Conservation (phyloP, 1,140 invertebrate genomes). For the Triops cancriformis region DNA sequence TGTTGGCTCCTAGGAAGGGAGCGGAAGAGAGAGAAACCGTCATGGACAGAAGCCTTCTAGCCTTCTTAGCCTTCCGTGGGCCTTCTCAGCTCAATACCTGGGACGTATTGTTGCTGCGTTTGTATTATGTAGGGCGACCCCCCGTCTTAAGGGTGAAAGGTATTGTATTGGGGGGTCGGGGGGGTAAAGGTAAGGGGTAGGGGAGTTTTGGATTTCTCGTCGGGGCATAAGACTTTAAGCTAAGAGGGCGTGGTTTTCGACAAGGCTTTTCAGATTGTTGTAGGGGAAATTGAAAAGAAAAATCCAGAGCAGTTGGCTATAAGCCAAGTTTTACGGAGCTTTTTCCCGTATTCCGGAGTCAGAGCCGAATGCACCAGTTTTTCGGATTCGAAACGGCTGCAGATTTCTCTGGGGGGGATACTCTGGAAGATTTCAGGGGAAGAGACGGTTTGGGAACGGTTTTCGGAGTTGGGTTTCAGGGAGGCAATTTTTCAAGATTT, state of each 20-base stretch:
- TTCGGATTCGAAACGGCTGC: not conserved
- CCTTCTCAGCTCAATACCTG: not conserved
- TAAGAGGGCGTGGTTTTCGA: not conserved
- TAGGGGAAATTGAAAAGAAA: not conserved
- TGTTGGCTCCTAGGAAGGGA: not conserved
- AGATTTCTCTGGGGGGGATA: not conserved
- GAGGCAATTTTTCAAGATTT: too few relatives aligned
- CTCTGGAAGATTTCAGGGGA: not conserved
- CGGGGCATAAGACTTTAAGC: not conserved
- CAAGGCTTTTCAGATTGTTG: not conserved
- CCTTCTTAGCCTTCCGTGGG: not conserved
- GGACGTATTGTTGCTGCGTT: not conserved
- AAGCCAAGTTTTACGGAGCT: not conserved
- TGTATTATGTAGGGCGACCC: not conserved
- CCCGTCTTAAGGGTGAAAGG: not conserved
- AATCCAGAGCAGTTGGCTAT: slow-evolving; percentile 8
- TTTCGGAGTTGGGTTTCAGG: too few relatives aligned
- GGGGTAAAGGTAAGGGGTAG: not conserved
- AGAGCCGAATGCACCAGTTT: too few relatives aligned
- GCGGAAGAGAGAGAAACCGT: not conserved
- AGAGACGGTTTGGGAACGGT: too few relatives aligned
- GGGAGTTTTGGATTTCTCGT: not conserved
- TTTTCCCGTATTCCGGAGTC: too few relatives aligned
- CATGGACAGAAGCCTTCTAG: slow-evolving; percentile 13
- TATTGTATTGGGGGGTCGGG: not conserved